These are phyloP conservation scores for Bambusicola thoracicus DNA, from an alignment of 2,113 vertebrate genomes.

Conservation along the genomic window DNA sequence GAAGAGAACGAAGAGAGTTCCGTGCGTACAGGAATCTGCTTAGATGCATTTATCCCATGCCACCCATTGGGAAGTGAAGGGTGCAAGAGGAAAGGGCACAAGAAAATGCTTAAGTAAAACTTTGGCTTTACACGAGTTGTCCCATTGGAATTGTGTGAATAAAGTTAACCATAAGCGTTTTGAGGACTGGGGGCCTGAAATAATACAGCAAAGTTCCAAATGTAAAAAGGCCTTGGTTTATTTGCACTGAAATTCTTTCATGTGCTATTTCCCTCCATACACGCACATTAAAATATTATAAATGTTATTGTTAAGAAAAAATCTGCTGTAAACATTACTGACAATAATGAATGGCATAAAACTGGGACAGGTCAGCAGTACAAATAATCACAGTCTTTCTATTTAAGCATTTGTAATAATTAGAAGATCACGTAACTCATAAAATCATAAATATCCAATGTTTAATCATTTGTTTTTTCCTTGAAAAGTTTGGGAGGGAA, in stretches of 20 bases:
- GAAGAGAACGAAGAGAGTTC: background rate
- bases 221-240: conserved; percentile 11
- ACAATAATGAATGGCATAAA: conserved; percentile 61
- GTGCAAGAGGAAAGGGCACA: background rate
- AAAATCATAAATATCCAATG: conserved; percentile 57
- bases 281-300: conserved; percentile 61
- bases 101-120: background rate
- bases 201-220: conserved; percentile 45
- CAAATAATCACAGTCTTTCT: conserved; percentile 70
- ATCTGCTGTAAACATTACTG: conserved; percentile 70
- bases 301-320: conserved; percentile 65
- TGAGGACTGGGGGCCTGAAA: conserved; percentile 49
- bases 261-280: conserved; percentile 43
- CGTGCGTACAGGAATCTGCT: background rate
- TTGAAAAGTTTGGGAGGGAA: background rate
- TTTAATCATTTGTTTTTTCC: conserved; percentile 57
- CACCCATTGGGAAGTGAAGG: rapidly evolving
- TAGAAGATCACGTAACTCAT: conserved; percentile 22
- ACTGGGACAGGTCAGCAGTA: conserved; percentile 42
- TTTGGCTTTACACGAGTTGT: conserved; percentile 1
- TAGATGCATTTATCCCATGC: background rate
- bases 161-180: conserved; percentile 55
- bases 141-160: conserved; percentile 49
- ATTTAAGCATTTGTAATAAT: conserved; percentile 59
- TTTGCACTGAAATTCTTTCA: conserved; percentile 61